A percentile compares a stretch with the other conserved stretches of the same genome.
Evolutionary conservation across 2,888 invertebrate species (phyloP).

Genomic region (Drosophila meridionalis): DNA sequence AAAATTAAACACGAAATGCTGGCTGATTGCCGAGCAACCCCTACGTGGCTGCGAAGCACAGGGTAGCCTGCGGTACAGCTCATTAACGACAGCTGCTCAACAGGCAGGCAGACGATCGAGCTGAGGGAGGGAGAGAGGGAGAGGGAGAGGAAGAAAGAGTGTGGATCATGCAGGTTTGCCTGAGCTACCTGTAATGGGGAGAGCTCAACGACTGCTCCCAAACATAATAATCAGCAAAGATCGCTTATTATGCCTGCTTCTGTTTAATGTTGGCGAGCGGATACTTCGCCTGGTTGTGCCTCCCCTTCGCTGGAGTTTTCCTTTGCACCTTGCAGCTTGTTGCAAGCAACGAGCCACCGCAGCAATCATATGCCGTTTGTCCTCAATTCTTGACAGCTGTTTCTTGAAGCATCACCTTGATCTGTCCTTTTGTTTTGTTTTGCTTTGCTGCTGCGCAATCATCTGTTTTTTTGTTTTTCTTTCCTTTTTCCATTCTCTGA

Average conservation of each 20-base stretch:
- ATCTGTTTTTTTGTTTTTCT: constrained; percentile 49
- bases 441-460: constrained; percentile 44
- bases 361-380: constrained; percentile 43
- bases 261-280: constrained; percentile 58
- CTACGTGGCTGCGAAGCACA: not conserved
- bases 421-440: constrained; percentile 58
- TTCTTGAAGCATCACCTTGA: constrained; percentile 45
- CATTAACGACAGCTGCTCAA: constrained; percentile 79
- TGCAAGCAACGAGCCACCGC: constrained; percentile 39
- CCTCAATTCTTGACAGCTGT: constrained; percentile 71
- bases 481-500: constrained; percentile 7
- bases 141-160: not conserved
- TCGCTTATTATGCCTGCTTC: constrained; percentile 73
- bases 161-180: constrained; percentile 46
- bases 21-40: constrained; percentile 30
- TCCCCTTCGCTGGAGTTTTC: not conserved
- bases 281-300: constrained; percentile 6
- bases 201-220: constrained; percentile 25
- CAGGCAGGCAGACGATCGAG: constrained; percentile 20
- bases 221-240: constrained; percentile 63
- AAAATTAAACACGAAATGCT: constrained; percentile 23
- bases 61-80: constrained; percentile 47
- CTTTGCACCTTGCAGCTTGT: constrained; percentile 76
- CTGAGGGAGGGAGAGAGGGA: constrained; percentile 13
- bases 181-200: constrained; percentile 42